Percentiles rank a stretch among this genome's conserved stretches.
phyloP scores from a whole-genome alignment of 1,140 invertebrate species.

The Leptinotarsa lineolata region DNA sequence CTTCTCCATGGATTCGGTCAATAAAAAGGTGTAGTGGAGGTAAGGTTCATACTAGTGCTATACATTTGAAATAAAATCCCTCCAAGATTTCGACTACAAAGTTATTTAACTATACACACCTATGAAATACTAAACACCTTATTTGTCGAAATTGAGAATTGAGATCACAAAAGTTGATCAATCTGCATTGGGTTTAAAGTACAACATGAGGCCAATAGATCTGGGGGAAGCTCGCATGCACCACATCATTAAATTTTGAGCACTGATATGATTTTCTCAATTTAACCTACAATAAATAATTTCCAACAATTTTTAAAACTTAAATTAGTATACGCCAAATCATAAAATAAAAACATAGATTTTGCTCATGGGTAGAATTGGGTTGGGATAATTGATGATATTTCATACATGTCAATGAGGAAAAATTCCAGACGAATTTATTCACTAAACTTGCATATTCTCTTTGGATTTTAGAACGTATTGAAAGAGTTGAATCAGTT shows the following conservation, averaged over 20 bases:
- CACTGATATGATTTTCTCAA: constrained; percentile 29
- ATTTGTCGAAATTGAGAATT: constrained; percentile 45
- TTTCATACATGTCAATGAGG: no score
- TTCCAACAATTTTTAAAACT: not conserved
- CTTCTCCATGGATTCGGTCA: no score
- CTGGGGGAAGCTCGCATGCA: constrained; percentile 35
- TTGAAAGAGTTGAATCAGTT: no score
- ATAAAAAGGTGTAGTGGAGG: no score
- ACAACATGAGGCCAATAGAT: constrained; percentile 34
- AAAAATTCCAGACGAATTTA: no score
- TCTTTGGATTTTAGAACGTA: no score
- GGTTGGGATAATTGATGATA: no score
- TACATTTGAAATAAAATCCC: no score
- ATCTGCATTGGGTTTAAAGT: constrained; percentile 34
- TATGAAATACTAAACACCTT: constrained; percentile 37
- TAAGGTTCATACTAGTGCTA: no score
- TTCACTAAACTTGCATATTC: no score
- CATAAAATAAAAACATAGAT: not conserved
- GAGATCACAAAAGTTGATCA: constrained; percentile 43
- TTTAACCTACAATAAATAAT: not conserved
- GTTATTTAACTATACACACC: not conserved
- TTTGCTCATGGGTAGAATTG: no score
- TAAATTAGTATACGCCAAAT: not conserved
- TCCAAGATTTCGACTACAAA: no score
- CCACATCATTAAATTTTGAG: constrained; percentile 37